phyloP scores from a whole-genome alignment of 2,888 invertebrate species.

The Hesperia comma region DNA sequence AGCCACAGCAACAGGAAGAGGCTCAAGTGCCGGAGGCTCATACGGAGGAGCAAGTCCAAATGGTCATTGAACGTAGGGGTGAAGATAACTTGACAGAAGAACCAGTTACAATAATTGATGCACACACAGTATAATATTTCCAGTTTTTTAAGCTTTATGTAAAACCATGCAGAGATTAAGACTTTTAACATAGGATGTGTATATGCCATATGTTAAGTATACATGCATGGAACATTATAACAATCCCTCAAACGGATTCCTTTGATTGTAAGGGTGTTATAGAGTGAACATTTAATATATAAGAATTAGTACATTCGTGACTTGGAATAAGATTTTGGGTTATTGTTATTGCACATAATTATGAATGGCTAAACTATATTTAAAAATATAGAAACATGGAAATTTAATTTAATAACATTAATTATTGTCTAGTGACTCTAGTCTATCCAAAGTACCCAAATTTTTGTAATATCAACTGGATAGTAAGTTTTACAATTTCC shows the following conservation, averaged over 20 bases:
- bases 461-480: conserved; percentile 10
- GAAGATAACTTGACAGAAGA: conserved; percentile 17
- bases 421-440: conserved; percentile 20
- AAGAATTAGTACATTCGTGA: no score
- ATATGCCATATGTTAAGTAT: neutral
- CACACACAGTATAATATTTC: neutral
- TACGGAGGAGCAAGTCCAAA: conserved; percentile 13
- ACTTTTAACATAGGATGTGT: neutral
- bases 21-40: neutral
- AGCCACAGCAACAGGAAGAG: conserved; percentile 40
- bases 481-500: neutral
- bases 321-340: no score
- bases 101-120: conserved; percentile 27
- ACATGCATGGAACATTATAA: neutral
- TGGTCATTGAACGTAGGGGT: conserved; percentile 23
- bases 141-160: neutral
- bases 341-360: no score
- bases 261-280: no score
- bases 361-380: neutral
- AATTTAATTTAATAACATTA: neutral
- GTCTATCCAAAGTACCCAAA: conserved; percentile 26
- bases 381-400: neutral
- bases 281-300: no score
- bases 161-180: neutral
- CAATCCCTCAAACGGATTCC: no score